phyloP scores from a whole-genome alignment of 2,888 invertebrate genomes.

The Gymnosoma rotundatum region DNA sequence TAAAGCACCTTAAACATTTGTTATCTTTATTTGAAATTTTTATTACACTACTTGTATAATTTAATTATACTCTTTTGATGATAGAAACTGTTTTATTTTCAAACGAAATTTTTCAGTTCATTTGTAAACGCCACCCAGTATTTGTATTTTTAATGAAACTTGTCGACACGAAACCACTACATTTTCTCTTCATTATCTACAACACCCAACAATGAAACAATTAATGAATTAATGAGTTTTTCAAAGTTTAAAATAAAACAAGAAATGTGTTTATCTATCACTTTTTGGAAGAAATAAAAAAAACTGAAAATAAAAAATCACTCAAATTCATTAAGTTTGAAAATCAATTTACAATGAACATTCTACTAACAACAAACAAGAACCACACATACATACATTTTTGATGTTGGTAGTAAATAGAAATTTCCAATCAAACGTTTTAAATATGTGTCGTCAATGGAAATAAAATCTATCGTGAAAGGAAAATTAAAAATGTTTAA shows the following conservation, averaged over 20 bases:
- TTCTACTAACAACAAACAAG: too few relatives aligned
- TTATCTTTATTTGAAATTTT: constrained; percentile 61
- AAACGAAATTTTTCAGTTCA: constrained; percentile 26
- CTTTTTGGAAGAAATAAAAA: constrained; percentile 4
- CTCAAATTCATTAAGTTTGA: constrained; percentile 47
- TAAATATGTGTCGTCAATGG: not conserved
- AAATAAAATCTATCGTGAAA: too few relatives aligned
- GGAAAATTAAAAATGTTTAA: too few relatives aligned
- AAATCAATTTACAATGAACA: constrained; percentile 24
- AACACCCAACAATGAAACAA: constrained; percentile 51
- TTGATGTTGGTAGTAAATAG: not conserved
- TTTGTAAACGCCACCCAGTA: constrained; percentile 56
- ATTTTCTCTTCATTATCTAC: constrained; percentile 38
- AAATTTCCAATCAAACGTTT: constrained; percentile 16
- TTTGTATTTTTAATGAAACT: constrained; percentile 46
- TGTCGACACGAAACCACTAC: constrained; percentile 50
- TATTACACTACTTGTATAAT: constrained; percentile 51
- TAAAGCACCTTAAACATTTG: constrained; percentile 34
- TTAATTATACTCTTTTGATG: constrained; percentile 49
- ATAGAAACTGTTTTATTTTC: constrained; percentile 39
- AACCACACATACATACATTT: not conserved
- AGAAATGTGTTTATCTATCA: constrained; percentile 45
- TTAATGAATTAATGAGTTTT: constrained; percentile 59
- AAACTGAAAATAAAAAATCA: constrained; percentile 16
- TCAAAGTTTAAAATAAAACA: constrained; percentile 34